phyloP scores from a whole-genome alignment of 2,888 invertebrate genomes.

The Trichogramma dendrolimi region DNA sequence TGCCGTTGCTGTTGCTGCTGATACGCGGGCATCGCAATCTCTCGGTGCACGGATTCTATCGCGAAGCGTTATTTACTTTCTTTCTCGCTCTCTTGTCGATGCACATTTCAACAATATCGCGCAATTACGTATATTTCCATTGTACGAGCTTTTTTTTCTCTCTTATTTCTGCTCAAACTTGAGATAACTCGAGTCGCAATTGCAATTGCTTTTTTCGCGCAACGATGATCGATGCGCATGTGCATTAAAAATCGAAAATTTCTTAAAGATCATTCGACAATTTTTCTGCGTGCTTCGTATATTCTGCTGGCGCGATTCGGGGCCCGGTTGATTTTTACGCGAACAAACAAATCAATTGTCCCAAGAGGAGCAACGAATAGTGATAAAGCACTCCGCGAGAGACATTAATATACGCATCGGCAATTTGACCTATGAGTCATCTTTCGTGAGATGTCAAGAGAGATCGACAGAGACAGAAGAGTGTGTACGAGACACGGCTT shows the following conservation, averaged over 20 bases:
- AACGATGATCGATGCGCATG: too few relatives aligned
- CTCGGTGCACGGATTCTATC: too few relatives aligned
- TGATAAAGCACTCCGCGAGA: slow-evolving; percentile 24
- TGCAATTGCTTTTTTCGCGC: too few relatives aligned
- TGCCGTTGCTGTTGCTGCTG: slow-evolving; percentile 35
- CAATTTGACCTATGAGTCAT: slow-evolving; percentile 25
- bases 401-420: slow-evolving; percentile 11
- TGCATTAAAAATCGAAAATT: too few relatives aligned
- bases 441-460: too few relatives aligned
- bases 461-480: background rate
- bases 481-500: slow-evolving; percentile 1
- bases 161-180: background rate
- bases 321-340: slow-evolving; percentile 36
- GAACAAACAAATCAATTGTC: slow-evolving; percentile 43
- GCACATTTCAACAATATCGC: too few relatives aligned
- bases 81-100: background rate
- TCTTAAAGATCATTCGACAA: too few relatives aligned
- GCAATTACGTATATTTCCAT: background rate
- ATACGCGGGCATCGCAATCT: slow-evolving; percentile 6
- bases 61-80: slow-evolving; percentile 39
- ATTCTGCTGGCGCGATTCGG: background rate
- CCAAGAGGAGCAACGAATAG: background rate
- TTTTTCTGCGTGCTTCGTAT: too few relatives aligned
- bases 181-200: too few relatives aligned
- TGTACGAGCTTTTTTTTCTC: background rate